These are phyloP conservation scores for Ornithoptera alexandrae DNA, from an alignment of 2,888 invertebrate species.

Conservation along the genomic window DNA sequence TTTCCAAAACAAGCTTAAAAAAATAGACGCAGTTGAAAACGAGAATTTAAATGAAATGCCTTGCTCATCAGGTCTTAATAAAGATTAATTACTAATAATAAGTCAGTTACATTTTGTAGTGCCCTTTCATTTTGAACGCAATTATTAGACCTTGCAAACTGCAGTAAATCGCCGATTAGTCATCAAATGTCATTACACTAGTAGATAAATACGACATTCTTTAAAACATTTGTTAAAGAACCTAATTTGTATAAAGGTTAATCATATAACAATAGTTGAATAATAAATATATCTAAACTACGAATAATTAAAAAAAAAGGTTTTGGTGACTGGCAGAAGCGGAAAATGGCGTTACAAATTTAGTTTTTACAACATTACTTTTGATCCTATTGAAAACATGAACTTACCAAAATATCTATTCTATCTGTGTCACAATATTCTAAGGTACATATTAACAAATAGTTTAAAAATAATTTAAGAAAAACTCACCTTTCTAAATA, in stretches of 20 bases:
- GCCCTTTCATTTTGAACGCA: conserved; percentile 44
- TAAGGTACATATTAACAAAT: neutral
- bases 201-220: conserved; percentile 32
- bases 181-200: conserved; percentile 53
- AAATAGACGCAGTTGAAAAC: conserved; percentile 1
- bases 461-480: conserved; percentile 4
- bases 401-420: neutral
- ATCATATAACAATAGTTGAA: neutral
- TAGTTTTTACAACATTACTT: conserved; percentile 41
- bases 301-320: conserved; percentile 53
- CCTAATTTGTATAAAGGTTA: neutral
- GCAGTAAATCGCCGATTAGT: conserved; percentile 48
- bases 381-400: neutral
- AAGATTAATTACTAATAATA: conserved; percentile 27
- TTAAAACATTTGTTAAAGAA: conserved; percentile 12
- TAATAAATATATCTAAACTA: conserved; percentile 20
- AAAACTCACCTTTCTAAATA: conserved; percentile 66
- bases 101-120: conserved; percentile 37
- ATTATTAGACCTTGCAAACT: conserved; percentile 47
- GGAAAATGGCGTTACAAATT: conserved; percentile 74
- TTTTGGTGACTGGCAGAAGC: conserved; percentile 60
- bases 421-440: neutral
- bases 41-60: neutral
- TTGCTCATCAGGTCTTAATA: neutral
- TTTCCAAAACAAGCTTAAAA: neutral